phyloP scores from a whole-genome alignment of 2,113 vertebrate genomes.

The Crypturellus undulatus region DNA sequence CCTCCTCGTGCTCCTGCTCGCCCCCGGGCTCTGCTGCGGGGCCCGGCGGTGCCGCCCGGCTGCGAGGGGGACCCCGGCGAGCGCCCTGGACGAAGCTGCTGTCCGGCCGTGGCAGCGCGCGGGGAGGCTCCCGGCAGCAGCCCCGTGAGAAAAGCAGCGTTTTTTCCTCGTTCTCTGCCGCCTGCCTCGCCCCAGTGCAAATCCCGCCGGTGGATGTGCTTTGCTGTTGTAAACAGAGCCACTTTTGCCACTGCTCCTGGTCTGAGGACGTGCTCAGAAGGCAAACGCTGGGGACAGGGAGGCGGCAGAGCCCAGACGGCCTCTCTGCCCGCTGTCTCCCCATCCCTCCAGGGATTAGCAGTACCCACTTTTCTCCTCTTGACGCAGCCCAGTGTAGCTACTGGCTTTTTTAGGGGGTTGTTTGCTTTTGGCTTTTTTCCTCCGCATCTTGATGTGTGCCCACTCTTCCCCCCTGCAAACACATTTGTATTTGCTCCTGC shows the following conservation, averaged over 20 bases:
- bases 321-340: background rate
- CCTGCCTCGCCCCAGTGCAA: background rate
- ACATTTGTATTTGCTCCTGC: no score
- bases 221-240: background rate
- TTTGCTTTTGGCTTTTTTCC: background rate
- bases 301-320: rapidly evolving
- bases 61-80: no score
- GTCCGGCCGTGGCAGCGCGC: no score
- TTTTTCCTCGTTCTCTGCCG: conserved; percentile 12
- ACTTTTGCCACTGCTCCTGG: background rate
- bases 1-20: rapidly evolving
- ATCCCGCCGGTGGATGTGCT: background rate
- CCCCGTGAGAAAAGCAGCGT: background rate
- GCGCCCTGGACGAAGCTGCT: no score
- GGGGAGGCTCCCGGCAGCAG: no score
- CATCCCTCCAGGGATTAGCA: background rate
- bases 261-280: background rate
- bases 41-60: background rate
- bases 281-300: background rate
- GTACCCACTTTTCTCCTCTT: background rate
- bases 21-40: background rate
- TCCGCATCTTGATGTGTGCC: background rate
- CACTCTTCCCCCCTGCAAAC: background rate
- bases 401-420: background rate
- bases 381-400: background rate